Evolutionary conservation across 2,888 invertebrate species (phyloP).

Genomic region (Sepiola atlantica): DNA sequence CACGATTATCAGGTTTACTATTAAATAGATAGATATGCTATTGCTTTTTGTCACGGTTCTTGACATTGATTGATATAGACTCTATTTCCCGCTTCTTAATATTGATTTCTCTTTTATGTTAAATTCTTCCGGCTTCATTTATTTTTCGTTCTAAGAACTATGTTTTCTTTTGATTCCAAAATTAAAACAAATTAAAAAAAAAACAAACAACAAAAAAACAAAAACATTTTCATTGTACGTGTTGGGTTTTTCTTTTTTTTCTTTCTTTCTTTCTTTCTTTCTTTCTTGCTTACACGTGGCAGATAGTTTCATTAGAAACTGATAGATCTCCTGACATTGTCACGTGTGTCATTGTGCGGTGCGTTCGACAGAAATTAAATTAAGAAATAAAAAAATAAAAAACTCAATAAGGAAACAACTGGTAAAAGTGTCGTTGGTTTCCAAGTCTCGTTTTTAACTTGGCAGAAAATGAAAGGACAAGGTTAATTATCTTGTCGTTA

Average conservation of each 20-base stretch:
- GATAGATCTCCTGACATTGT: background rate
- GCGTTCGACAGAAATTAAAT: background rate
- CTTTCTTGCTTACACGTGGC: background rate
- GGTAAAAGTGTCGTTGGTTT: background rate
- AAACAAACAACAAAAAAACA: too few species aligned
- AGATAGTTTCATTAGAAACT: background rate
- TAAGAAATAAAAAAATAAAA: background rate
- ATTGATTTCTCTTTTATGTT: background rate
- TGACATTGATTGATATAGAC: too few species aligned
- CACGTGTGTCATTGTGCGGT: constrained; percentile 8
- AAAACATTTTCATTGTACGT: background rate
- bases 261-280: too few species aligned
- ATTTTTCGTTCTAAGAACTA: background rate
- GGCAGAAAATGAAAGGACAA: background rate
- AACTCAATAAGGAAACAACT: background rate
- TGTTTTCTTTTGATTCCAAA: background rate
- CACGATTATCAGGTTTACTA: too few species aligned
- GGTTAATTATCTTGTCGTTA: constrained; percentile 22
- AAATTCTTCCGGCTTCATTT: background rate
- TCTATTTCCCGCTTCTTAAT: too few species aligned
- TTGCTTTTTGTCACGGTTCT: too few species aligned
- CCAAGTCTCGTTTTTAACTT: background rate
- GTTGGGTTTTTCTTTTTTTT: background rate
- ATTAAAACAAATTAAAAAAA: too few species aligned
- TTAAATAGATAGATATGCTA: too few species aligned